These are phyloP conservation scores for Drosophila azteca DNA, from an alignment of 1,140 invertebrate species.

Conservation along the genomic window DNA sequence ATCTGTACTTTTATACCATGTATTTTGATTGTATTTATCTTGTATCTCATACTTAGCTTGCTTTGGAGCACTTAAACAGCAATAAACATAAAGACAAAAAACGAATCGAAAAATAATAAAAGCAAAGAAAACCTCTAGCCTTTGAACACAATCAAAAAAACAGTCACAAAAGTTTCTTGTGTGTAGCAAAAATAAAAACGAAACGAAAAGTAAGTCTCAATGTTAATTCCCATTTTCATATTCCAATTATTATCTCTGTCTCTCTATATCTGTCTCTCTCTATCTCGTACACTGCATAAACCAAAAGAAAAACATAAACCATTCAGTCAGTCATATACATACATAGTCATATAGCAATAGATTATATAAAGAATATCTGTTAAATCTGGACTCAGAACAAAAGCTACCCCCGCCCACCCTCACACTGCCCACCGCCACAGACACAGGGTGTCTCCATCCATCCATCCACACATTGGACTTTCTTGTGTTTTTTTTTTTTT, in stretches of 20 bases:
- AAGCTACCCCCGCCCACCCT: too few species aligned
- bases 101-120: slow-evolving; percentile 40
- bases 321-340: too few species aligned
- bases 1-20: slow-evolving; percentile 74
- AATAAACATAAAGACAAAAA: slow-evolving; percentile 61
- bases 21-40: slow-evolving; percentile 83
- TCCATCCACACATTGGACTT: slow-evolving; percentile 19
- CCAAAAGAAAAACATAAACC: not conserved
- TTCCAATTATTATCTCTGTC: slow-evolving; percentile 15
- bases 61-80: slow-evolving; percentile 83
- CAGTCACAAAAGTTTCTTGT: slow-evolving; percentile 45
- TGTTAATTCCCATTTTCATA: slow-evolving; percentile 62
- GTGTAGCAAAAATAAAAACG: slow-evolving; percentile 62
- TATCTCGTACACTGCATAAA: slow-evolving; percentile 18
- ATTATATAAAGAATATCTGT: too few species aligned
- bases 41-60: slow-evolving; percentile 84
- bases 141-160: slow-evolving; percentile 49
- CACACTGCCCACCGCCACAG: not conserved
- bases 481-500: slow-evolving; percentile 37
- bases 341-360: not conserved
- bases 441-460: not conserved
- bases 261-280: not conserved
- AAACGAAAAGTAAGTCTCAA: slow-evolving; percentile 79
- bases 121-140: slow-evolving; percentile 53
- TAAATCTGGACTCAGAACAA: too few species aligned